Percentiles rank a stretch among this genome's conserved stretches.
Conservation (phyloP, 2,797 vertebrate species). For the Etheostoma nigrum region DNA sequence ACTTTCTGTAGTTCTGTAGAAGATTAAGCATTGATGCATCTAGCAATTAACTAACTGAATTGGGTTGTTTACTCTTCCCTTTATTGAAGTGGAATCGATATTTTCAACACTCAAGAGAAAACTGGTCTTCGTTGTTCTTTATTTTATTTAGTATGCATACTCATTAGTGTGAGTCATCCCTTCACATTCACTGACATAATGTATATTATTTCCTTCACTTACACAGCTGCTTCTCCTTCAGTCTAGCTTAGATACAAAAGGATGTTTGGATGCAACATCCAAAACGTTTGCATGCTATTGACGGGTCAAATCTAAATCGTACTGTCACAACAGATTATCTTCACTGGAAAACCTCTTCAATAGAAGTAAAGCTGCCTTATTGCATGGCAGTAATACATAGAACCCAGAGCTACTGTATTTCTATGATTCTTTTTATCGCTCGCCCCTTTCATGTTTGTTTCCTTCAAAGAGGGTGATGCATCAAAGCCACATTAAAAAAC, state of each 20-base stretch:
- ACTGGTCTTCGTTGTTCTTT: neutral
- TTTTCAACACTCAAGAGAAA: neutral
- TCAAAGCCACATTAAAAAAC: conserved; percentile 65
- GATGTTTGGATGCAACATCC: conserved; percentile 3
- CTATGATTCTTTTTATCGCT: conserved; percentile 39
- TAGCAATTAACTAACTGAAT: neutral
- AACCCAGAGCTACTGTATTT: conserved; percentile 59
- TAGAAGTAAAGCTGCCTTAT: conserved; percentile 60
- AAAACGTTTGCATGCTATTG: conserved; percentile 57
- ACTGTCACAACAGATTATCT: conserved; percentile 74
- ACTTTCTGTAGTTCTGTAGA: neutral
- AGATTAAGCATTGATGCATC: neutral
- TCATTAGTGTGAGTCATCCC: neutral
- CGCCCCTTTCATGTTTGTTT: conserved; percentile 62
- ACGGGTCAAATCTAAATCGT: conserved; percentile 60
- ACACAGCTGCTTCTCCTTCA: conserved; percentile 1
- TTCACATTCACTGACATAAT: neutral
- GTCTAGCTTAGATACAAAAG: conserved; percentile 7
- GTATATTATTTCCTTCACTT: conserved; percentile 2
- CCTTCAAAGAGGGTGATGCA: conserved; percentile 65
- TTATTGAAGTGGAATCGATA: neutral
- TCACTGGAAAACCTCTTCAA: conserved; percentile 56
- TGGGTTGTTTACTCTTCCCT: neutral
- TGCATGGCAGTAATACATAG: conserved; percentile 42
- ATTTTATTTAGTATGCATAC: neutral